Base-by-base conservation (phyloP, 2,888 invertebrate species). In the Philereme vetulata region DNA sequence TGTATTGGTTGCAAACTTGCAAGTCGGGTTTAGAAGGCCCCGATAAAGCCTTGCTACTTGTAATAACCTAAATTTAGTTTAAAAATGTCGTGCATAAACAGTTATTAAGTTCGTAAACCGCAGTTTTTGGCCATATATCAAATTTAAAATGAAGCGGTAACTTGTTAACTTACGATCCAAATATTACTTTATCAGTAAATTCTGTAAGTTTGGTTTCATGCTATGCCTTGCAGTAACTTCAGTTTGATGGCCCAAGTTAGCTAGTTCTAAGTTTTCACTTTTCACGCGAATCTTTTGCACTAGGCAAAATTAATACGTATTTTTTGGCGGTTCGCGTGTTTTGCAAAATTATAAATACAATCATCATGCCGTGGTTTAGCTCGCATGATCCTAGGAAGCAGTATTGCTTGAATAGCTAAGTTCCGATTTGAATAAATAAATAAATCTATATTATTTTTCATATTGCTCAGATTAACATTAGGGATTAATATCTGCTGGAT, bases 261-360 rank as follows among this genome's bases (percentile, higher is more conserved):
- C 9, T n/a, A 33, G 42, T 43, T 44, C 33, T 44, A 57, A 21
- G 43, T 58, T 58, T 52, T 47, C n/a, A 51, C 48, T 53, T 56
- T 50, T 48, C 52, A 58, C 53, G 52, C 49, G 49, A 58, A 34
- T 10, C 0, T 10, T 44, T 44, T 58, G 58, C 52, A 49, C 40
- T 43, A n/a, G 42, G 10, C 33, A n/a, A 5, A 4, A 9, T 4
- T 10, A 38, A 11, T 4, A 10, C 21, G 38, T 9, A 45, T 45
- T 4, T 38, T 51, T 42, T 43, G 8, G 11, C 11, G 33, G 34
- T 44, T 56, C 32, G 21, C 11, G 38, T 49, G 10, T 38, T 7
- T 9, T 45, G 44, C 33, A 32, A 45, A 43, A 7, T 10, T 42
- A 42, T 42, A 10, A 42, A 42, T 4, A 4, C 8, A 8, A 40